These are phyloP conservation scores for Acrocephalus arundinaceus DNA, from an alignment of 2,113 vertebrate species.

Conservation along the genomic window DNA sequence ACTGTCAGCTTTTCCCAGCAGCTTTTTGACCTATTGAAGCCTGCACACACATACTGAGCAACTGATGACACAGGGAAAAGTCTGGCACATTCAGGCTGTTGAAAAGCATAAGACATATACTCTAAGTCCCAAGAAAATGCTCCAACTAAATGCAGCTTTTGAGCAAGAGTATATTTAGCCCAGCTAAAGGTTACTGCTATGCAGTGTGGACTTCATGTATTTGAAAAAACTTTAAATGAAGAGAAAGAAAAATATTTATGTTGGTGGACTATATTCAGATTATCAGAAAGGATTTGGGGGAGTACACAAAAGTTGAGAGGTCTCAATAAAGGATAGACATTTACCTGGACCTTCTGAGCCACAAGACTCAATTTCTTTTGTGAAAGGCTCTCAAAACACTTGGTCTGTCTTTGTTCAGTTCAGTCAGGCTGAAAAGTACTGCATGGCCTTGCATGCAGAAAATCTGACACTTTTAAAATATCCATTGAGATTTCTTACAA, in stretches of 20 bases:
- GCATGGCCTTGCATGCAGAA: background rate
- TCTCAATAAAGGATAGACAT: background rate
- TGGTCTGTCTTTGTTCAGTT: background rate
- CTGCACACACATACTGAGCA: background rate
- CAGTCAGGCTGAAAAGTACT: background rate
- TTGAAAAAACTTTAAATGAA: background rate
- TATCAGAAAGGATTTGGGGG: background rate
- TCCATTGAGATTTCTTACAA: background rate
- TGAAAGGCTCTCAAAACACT: background rate
- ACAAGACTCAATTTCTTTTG: background rate
- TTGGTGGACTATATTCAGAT: background rate
- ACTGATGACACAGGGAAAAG: background rate
- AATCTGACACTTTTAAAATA: background rate
- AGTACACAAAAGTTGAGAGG: background rate
- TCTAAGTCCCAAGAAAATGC: background rate
- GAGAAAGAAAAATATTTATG: conserved; percentile 1
- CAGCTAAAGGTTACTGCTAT: background rate
- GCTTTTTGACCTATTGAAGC: conserved; percentile 1
- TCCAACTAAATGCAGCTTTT: background rate
- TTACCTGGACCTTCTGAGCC: background rate
- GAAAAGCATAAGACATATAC: background rate
- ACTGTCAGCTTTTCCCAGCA: background rate
- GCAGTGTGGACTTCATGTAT: background rate
- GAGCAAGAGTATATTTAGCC: background rate
- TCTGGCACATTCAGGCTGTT: background rate